Percentiles rank a stretch among this genome's conserved stretches.
Evolutionary conservation across 2,797 vertebrate genomes (phyloP).

Genomic region (Cetoscarus ocellatus): DNA sequence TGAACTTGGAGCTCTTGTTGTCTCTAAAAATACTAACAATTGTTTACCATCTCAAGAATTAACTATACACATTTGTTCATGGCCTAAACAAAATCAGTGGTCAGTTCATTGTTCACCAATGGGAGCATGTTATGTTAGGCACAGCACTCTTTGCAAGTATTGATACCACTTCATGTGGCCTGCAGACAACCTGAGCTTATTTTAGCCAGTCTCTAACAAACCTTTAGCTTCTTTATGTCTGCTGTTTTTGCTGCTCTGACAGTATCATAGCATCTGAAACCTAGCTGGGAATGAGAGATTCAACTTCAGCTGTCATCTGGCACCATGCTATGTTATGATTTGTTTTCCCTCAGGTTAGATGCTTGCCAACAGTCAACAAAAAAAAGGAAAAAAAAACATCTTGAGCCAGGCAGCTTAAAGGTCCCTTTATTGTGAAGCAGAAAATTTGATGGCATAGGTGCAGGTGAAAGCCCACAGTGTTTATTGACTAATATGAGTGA

Average conservation of each 20-base stretch:
- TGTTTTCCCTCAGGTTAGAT: conserved; percentile 52
- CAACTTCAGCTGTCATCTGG: conserved; percentile 45
- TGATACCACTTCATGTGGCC: neutral
- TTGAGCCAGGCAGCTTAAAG: conserved; percentile 50
- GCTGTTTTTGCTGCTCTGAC: conserved; percentile 28
- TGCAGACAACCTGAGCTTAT: conserved; percentile 6
- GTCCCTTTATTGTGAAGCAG: conserved; percentile 44
- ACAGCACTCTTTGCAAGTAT: neutral
- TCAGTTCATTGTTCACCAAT: too few species aligned
- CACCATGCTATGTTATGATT: conserved; percentile 37
- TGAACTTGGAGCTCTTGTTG: too few species aligned
- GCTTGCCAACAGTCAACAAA: conserved; percentile 46
- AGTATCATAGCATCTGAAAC: conserved; percentile 32
- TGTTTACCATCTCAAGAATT: too few species aligned
- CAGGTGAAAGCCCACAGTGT: conserved; percentile 66
- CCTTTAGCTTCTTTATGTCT: conserved; percentile 8
- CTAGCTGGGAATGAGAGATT: conserved; percentile 41
- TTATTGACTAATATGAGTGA: conserved; percentile 75
- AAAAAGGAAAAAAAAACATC: conserved; percentile 13
- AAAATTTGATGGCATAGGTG: conserved; percentile 54
- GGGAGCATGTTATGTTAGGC: too few species aligned
- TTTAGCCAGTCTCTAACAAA: conserved; percentile 8
- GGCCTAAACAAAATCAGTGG: too few species aligned
- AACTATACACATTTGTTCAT: too few species aligned
- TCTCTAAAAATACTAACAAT: too few species aligned